phyloP scores from a whole-genome alignment of 1,140 invertebrate genomes.

The Trialeurodes vaporariorum region DNA sequence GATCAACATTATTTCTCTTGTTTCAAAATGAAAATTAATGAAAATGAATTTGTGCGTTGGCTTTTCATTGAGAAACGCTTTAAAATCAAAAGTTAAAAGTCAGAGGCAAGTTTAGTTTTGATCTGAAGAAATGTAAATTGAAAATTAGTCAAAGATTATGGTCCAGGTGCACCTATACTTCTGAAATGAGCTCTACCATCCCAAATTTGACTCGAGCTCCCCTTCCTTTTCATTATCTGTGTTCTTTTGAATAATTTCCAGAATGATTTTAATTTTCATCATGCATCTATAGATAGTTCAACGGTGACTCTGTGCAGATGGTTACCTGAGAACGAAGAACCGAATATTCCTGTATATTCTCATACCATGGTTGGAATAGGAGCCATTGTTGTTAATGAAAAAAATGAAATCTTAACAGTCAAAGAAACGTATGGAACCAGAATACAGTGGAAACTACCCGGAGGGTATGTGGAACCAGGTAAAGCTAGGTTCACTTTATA shows the following conservation, averaged over 20 bases:
- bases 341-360: slow-evolving; percentile 64
- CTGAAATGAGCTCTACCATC: neutral
- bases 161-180: neutral
- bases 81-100: neutral
- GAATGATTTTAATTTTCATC: slow-evolving; percentile 77
- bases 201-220: neutral
- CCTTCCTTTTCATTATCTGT: slow-evolving; percentile 13
- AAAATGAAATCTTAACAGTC: slow-evolving; percentile 18
- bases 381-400: slow-evolving; percentile 53
- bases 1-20: too few relatives aligned
- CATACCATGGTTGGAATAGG: slow-evolving; percentile 83
- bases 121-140: too few relatives aligned
- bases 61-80: neutral
- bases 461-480: slow-evolving; percentile 80
- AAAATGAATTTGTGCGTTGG: too few relatives aligned
- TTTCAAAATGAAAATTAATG: too few relatives aligned
- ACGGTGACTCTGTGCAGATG: slow-evolving; percentile 71
- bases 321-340: slow-evolving; percentile 49
- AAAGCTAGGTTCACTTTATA: too few relatives aligned
- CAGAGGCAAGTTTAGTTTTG: neutral
- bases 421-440: slow-evolving; percentile 11
- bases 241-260: slow-evolving; percentile 33
- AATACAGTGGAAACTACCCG: slow-evolving; percentile 76
- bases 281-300: slow-evolving; percentile 48
- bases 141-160: neutral